phyloP scores from a whole-genome alignment of 2,888 invertebrate genomes.

The Cheilosia vulpina region DNA sequence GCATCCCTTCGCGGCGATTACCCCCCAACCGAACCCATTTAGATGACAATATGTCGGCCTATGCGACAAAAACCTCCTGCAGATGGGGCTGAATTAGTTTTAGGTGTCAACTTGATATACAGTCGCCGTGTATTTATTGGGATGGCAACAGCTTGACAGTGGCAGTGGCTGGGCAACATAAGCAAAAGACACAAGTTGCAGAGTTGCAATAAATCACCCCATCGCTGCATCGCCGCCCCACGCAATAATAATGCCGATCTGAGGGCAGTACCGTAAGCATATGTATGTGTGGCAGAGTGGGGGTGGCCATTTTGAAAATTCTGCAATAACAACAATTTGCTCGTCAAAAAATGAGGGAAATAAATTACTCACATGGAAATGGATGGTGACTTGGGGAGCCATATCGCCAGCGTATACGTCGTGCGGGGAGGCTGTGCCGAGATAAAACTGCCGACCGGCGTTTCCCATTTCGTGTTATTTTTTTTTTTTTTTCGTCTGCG shows the following conservation, averaged over 20 bases:
- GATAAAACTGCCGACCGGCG: slow-evolving; percentile 49
- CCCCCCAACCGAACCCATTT: background rate
- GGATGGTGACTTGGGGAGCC: slow-evolving; percentile 67
- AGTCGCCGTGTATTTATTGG: slow-evolving; percentile 68
- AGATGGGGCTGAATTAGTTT: slow-evolving; percentile 68
- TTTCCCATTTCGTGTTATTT: slow-evolving; percentile 38
- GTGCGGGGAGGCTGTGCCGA: slow-evolving; percentile 50
- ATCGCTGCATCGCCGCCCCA: slow-evolving; percentile 62
- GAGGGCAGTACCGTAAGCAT: background rate
- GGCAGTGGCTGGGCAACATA: background rate
- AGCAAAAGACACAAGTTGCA: slow-evolving; percentile 70
- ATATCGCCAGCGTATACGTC: slow-evolving; percentile 34
- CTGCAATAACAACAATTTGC: slow-evolving; percentile 73
- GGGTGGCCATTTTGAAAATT: slow-evolving; percentile 73
- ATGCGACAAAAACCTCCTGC: slow-evolving; percentile 25
- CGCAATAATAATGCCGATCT: slow-evolving; percentile 22
- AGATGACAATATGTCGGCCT: slow-evolving; percentile 53
- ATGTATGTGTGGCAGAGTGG: background rate
- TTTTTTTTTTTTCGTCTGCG: slow-evolving; percentile 24
- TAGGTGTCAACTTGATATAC: slow-evolving; percentile 75
- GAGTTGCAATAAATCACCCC: slow-evolving; percentile 75
- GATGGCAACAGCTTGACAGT: slow-evolving; percentile 70
- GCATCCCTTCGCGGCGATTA: slow-evolving; percentile 46
- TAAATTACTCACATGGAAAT: slow-evolving; percentile 69
- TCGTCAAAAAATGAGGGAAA: slow-evolving; percentile 62